These are phyloP conservation scores for Temnothorax longispinosus DNA, from an alignment of 1,140 invertebrate species.

Conservation along the genomic window DNA sequence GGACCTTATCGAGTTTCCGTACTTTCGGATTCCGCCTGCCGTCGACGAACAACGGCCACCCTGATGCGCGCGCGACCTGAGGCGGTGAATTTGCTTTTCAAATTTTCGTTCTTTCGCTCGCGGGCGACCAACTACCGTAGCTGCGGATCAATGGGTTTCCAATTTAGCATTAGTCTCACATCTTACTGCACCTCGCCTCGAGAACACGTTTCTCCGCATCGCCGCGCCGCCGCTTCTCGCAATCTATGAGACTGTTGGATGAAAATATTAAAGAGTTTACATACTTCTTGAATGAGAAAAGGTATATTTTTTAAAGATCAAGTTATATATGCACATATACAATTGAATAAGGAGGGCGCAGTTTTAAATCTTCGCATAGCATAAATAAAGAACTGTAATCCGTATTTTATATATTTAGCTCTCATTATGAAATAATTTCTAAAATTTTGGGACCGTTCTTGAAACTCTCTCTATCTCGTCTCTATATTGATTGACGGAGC, in stretches of 20 bases:
- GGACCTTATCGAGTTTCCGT: constrained; percentile 71
- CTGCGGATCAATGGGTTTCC: constrained; percentile 49
- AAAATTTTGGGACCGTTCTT: not conserved
- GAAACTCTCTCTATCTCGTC: not conserved
- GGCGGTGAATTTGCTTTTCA: constrained; percentile 68
- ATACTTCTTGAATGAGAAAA: not conserved
- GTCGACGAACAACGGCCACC: constrained; percentile 33
- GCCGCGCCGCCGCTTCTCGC: not conserved
- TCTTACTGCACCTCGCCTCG: not conserved
- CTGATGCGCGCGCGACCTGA: constrained; percentile 23
- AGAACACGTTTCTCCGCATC: not conserved
- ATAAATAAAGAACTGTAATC: not conserved
- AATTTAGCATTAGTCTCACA: constrained; percentile 41
- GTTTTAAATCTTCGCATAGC: not conserved
- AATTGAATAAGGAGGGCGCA: not conserved
- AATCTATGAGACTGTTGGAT: not conserved
- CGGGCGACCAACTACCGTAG: constrained; percentile 33
- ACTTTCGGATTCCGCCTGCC: constrained; percentile 67
- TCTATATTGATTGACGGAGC: not conserved
- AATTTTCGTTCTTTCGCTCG: constrained; percentile 41
- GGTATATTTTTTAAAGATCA: not conserved
- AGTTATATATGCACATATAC: not conserved
- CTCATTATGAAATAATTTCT: not conserved
- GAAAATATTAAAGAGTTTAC: constrained; percentile 5
- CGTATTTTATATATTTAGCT: not conserved